Evolutionary conservation across 2,113 vertebrate genomes (phyloP).

Genomic region (Zapornia atra): DNA sequence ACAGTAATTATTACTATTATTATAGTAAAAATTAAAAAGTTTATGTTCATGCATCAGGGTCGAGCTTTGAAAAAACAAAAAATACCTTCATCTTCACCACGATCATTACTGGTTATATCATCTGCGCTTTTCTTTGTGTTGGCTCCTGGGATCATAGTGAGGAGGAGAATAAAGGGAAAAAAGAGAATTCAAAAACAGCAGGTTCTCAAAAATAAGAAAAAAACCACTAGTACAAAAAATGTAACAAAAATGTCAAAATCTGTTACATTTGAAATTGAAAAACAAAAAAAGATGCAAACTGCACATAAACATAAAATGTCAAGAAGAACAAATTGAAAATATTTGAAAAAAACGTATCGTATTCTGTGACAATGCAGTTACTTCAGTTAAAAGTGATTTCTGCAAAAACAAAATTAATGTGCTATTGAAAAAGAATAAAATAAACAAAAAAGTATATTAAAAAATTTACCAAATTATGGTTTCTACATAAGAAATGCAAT

Average conservation of each 20-base stretch:
- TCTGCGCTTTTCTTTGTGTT: conserved; percentile 87
- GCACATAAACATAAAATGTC: conserved; percentile 71
- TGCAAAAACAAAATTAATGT: conserved; percentile 47
- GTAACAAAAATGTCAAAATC: conserved; percentile 72
- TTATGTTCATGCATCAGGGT: conserved; percentile 85
- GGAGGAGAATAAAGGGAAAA: conserved; percentile 83
- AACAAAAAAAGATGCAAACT: conserved; percentile 71
- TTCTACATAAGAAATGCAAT: conserved; percentile 45
- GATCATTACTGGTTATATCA: conserved; percentile 92
- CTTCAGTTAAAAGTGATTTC: conserved; percentile 58
- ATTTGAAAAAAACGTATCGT: conserved; percentile 43
- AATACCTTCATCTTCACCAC: conserved; percentile 91
- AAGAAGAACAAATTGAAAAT: conserved; percentile 73
- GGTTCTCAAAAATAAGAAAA: conserved; percentile 73
- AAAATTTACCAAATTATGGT: conserved; percentile 26
- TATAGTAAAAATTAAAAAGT: conserved; percentile 61
- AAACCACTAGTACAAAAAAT: conserved; percentile 44
- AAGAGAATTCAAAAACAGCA: conserved; percentile 83
- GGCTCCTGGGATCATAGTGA: conserved; percentile 86
- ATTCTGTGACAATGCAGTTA: conserved; percentile 57
- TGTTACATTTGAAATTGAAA: conserved; percentile 67
- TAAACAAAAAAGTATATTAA: conserved; percentile 47
- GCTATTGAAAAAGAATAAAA: conserved; percentile 55
- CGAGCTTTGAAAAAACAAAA: conserved; percentile 79
- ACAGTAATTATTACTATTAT: conserved; percentile 33